Percentiles rank a stretch among this genome's conserved stretches.
Conservation (phyloP, 1,140 invertebrate species). For the Rhizoglyphus robini region DNA sequence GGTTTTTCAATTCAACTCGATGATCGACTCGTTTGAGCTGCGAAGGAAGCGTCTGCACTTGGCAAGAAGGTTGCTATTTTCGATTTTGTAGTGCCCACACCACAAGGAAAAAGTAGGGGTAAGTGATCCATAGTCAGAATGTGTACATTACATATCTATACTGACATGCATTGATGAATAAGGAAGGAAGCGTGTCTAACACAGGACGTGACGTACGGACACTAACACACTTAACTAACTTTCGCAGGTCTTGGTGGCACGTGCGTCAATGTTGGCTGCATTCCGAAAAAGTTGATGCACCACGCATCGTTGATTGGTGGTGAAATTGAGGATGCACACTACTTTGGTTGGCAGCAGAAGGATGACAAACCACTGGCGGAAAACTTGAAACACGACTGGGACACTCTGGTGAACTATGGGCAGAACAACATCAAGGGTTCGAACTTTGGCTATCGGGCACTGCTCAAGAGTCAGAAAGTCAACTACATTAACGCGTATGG, state of each 20-base stretch:
- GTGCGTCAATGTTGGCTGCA: too few species aligned
- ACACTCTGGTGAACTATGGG: slow-evolving; percentile 52
- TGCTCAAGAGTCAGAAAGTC: slow-evolving; percentile 60
- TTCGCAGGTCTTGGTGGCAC: too few species aligned
- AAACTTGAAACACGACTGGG: too few species aligned
- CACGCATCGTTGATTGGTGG: slow-evolving; percentile 73
- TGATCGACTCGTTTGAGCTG: too few species aligned
- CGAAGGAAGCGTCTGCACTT: slow-evolving; percentile 49
- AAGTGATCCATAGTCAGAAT: background rate
- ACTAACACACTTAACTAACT: too few species aligned
- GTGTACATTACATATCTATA: background rate
- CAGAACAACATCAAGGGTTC: slow-evolving; percentile 78
- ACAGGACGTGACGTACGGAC: slow-evolving; percentile 90
- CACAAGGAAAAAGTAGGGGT: slow-evolving; percentile 65
- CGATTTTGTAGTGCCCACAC: too few species aligned
- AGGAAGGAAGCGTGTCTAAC: slow-evolving; percentile 53
- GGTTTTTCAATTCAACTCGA: too few species aligned
- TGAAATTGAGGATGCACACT: slow-evolving; percentile 57
- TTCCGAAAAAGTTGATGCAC: too few species aligned
- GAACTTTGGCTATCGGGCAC: slow-evolving; percentile 86
- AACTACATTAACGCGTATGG: slow-evolving; percentile 84
- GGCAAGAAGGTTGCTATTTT: slow-evolving; percentile 84
- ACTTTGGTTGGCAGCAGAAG: slow-evolving; percentile 27
- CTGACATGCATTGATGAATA: background rate
- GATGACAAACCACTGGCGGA: background rate